Percentiles rank a stretch among this genome's conserved stretches.
phyloP scores from a whole-genome alignment of 2,797 vertebrate species.

The Cyclura pinguis region DNA sequence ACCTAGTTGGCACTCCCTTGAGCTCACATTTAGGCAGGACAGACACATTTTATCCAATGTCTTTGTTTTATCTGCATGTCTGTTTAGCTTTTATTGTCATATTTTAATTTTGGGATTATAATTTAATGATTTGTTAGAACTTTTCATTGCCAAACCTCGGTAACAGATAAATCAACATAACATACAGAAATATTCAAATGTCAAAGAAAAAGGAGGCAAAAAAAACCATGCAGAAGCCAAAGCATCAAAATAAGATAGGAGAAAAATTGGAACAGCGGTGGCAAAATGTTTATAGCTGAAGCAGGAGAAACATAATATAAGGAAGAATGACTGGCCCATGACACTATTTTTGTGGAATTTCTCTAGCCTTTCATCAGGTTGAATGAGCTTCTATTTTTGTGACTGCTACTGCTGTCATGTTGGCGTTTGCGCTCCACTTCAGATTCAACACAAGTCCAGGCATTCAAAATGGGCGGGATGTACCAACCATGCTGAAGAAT shows the following conservation, averaged over 20 bases:
- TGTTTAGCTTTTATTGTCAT: too few relatives aligned
- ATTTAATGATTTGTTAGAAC: too few relatives aligned
- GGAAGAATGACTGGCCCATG: background rate
- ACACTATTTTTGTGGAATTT: background rate
- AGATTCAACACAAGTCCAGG: background rate
- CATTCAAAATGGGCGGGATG: background rate
- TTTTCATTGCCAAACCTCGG: too few relatives aligned
- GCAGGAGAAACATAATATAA: rapidly evolving
- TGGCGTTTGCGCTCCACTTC: background rate
- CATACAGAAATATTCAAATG: too few relatives aligned
- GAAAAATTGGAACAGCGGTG: background rate
- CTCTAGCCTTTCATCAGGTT: background rate
- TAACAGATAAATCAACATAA: too few relatives aligned
- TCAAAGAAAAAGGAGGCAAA: background rate
- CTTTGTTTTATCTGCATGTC: too few relatives aligned
- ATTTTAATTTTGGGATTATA: too few relatives aligned
- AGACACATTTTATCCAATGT: too few relatives aligned
- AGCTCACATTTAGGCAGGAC: too few relatives aligned
- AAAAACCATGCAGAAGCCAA: background rate
- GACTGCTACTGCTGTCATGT: too few relatives aligned
- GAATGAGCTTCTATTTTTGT: background rate
- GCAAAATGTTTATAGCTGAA: background rate
- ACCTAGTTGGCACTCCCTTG: too few relatives aligned
- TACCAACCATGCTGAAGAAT: background rate
- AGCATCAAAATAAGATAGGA: rapidly evolving